These are phyloP conservation scores for Coptodon rendalli DNA, from an alignment of 2,113 vertebrate species.

Conservation along the genomic window DNA sequence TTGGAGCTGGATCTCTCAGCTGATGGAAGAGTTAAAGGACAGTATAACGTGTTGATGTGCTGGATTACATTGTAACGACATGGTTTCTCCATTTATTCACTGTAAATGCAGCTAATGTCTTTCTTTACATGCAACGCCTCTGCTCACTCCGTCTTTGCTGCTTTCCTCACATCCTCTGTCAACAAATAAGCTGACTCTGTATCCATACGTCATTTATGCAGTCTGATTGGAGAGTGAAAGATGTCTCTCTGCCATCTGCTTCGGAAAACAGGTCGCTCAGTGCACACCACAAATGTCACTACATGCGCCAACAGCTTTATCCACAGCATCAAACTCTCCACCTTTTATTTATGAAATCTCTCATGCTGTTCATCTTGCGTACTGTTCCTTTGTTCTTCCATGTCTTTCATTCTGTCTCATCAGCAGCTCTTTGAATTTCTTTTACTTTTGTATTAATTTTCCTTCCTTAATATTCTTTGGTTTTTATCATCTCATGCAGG, in stretches of 20 bases:
- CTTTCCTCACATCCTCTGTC: neutral
- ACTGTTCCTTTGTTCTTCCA: neutral
- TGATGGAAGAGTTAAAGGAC: neutral
- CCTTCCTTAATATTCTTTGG: neutral
- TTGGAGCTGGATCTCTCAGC: neutral
- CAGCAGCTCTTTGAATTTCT: neutral
- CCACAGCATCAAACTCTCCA: neutral
- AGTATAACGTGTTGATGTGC: neutral
- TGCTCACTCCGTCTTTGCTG: neutral
- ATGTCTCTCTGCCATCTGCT: neutral
- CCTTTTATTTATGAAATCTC: neutral
- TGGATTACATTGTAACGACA: neutral
- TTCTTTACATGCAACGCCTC: neutral
- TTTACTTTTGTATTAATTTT: neutral
- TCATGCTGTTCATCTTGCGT: neutral
- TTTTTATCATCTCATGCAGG: neutral
- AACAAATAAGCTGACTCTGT: neutral
- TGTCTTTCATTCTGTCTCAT: neutral
- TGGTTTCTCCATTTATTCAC: neutral
- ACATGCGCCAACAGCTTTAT: neutral
- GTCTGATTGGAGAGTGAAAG: conserved; percentile 14
- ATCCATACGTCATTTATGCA: neutral
- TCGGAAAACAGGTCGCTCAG: neutral
- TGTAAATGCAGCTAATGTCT: neutral
- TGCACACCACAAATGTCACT: neutral